These are phyloP conservation scores for Psammodynastes pulverulentus DNA, from an alignment of 2,113 vertebrate species.

Conservation along the genomic window DNA sequence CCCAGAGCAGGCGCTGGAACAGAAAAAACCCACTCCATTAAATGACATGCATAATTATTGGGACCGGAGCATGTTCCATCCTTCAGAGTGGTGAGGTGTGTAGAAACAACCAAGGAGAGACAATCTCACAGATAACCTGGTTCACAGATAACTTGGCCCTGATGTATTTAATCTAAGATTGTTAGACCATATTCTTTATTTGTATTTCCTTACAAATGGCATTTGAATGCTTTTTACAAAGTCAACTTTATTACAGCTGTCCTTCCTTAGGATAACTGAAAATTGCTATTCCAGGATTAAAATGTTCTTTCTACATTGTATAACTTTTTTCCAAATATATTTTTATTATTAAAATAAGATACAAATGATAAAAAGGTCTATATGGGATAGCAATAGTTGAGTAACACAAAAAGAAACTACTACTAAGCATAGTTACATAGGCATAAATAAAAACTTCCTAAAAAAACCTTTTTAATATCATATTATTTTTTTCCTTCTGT, in stretches of 20 bases:
- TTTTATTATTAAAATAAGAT: neutral
- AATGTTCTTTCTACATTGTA: neutral
- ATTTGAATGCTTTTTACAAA: neutral
- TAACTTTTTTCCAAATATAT: neutral
- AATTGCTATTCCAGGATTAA: neutral
- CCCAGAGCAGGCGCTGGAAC: too few species aligned
- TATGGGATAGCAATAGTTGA: neutral
- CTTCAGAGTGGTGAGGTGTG: too few species aligned
- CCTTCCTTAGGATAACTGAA: neutral
- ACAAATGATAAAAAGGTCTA: neutral
- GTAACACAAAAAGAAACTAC: neutral
- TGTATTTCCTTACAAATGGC: neutral
- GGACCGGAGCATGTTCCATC: too few species aligned
- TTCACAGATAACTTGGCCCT: too few species aligned
- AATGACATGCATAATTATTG: too few species aligned
- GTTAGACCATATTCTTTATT: too few species aligned
- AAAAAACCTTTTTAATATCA: neutral
- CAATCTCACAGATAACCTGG: too few species aligned
- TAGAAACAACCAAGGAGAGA: too few species aligned
- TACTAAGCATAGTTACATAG: neutral
- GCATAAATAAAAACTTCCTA: neutral
- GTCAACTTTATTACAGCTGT: neutral
- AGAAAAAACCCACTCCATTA: too few species aligned
- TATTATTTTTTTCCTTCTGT: neutral
- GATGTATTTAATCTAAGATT: too few species aligned